phyloP scores from a whole-genome alignment of 1,140 invertebrate species.

The Diplogasteroides magnus region DNA sequence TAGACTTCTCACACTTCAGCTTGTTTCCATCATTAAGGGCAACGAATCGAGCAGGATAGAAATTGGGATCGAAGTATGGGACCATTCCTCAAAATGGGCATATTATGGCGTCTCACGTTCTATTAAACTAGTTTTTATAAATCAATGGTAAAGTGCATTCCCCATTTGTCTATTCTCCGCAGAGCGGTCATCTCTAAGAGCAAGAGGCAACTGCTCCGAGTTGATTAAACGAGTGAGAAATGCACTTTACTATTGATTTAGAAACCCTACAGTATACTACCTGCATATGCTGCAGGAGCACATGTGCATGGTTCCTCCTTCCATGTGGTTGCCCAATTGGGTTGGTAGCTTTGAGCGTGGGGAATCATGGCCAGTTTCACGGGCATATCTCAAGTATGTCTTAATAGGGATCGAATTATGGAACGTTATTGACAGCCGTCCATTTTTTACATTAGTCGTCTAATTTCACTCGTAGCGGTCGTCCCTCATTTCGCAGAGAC shows the following conservation, averaged over 20 bases:
- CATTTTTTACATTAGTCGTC: too few relatives aligned
- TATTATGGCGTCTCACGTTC: not conserved
- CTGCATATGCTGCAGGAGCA: conserved; percentile 41
- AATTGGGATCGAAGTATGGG: conserved; percentile 48
- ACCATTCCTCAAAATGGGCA: conserved; percentile 18
- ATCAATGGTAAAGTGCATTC: not conserved
- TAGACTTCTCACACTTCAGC: not conserved
- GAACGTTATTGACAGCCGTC: too few relatives aligned
- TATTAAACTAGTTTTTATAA: not conserved
- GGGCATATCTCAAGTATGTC: conserved; percentile 48
- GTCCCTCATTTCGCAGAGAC: too few relatives aligned
- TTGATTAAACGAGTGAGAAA: conserved; percentile 3
- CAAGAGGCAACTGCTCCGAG: conserved; percentile 12
- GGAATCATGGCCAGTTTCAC: conserved; percentile 40
- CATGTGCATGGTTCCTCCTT: conserved; percentile 44
- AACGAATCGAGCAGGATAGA: conserved; percentile 46
- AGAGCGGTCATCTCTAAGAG: too few relatives aligned
- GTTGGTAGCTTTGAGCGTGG: conserved; percentile 47
- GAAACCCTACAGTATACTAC: not conserved
- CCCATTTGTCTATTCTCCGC: not conserved
- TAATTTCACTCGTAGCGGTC: too few relatives aligned
- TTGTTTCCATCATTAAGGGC: conserved; percentile 41
- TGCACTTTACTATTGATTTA: not conserved
- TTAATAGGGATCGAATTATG: too few relatives aligned
- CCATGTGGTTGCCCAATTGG: conserved; percentile 53